These are phyloP conservation scores for Ommatoiulus sabulosus DNA, from an alignment of 2,888 invertebrate genomes.

Conservation along the genomic window DNA sequence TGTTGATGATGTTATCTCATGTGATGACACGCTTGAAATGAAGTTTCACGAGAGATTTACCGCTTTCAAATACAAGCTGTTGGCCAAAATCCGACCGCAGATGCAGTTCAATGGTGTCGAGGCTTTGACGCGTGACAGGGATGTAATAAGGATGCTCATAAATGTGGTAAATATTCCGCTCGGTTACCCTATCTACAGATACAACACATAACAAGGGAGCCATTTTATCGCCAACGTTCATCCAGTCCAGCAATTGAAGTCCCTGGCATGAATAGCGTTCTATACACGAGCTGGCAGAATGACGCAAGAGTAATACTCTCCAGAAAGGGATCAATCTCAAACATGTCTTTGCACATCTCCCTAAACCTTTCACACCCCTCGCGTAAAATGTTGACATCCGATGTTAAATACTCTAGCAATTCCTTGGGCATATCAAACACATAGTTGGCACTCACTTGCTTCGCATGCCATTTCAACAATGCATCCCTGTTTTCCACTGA, in stretches of 20 bases:
- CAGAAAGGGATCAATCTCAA: slow-evolving; percentile 9
- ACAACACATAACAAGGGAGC: slow-evolving; percentile 63
- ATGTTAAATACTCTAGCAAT: background rate
- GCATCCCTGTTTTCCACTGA: background rate
- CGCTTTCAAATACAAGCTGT: slow-evolving; percentile 37
- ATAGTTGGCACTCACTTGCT: background rate
- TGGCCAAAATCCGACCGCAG: background rate
- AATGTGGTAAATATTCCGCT: background rate
- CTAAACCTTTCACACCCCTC: background rate
- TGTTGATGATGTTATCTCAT: background rate
- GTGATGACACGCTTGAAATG: slow-evolving; percentile 26
- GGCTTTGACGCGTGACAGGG: background rate
- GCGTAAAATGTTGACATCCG: slow-evolving; percentile 19
- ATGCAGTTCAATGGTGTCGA: slow-evolving; percentile 14
- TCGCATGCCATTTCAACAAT: background rate
- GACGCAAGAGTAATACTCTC: slow-evolving; percentile 43
- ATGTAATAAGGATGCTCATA: background rate
- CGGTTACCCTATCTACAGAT: slow-evolving; percentile 58
- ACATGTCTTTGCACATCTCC: background rate
- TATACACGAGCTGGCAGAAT: background rate
- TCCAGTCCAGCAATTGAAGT: too few species aligned
- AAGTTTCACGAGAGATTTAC: background rate
- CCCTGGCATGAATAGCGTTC: background rate
- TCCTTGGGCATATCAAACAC: background rate
- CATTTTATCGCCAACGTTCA: slow-evolving; percentile 62